phyloP scores from a whole-genome alignment of 2,113 vertebrate genomes.

The Atractosteus spatula region DNA sequence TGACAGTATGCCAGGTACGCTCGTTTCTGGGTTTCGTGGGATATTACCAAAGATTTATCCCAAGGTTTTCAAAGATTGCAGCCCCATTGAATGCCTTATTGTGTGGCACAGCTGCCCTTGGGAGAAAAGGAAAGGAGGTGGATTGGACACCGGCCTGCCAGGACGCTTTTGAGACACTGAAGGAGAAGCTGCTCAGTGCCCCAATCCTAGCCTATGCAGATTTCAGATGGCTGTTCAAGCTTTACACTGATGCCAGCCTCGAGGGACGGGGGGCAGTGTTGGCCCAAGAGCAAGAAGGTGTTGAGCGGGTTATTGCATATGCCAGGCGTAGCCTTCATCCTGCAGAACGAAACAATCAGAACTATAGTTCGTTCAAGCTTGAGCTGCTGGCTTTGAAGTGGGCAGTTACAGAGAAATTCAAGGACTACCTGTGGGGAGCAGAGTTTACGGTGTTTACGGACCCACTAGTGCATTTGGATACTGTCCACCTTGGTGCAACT shows the following conservation, averaged over 20 bases:
- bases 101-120: not conserved
- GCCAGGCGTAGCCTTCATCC: too few species aligned
- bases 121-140: not conserved
- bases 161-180: not conserved
- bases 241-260: not conserved
- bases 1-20: not conserved
- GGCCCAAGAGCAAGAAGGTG: too few species aligned
- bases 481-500: not conserved
- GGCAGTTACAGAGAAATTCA: constrained; percentile 1
- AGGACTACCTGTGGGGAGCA: not conserved
- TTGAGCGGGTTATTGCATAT: too few species aligned
- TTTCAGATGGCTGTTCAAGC: not conserved
- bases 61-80: not conserved
- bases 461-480: not conserved
- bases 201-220: constrained; percentile 1
- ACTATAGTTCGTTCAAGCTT: not conserved
- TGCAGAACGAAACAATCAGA: not conserved
- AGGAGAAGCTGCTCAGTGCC: not conserved
- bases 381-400: not conserved
- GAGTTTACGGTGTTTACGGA: not conserved
- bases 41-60: not conserved
- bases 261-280: too few species aligned
- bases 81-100: not conserved
- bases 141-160: not conserved
- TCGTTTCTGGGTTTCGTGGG: not conserved